phyloP scores from a whole-genome alignment of 2,797 vertebrate genomes.

The Sebastolobus alascanus region DNA sequence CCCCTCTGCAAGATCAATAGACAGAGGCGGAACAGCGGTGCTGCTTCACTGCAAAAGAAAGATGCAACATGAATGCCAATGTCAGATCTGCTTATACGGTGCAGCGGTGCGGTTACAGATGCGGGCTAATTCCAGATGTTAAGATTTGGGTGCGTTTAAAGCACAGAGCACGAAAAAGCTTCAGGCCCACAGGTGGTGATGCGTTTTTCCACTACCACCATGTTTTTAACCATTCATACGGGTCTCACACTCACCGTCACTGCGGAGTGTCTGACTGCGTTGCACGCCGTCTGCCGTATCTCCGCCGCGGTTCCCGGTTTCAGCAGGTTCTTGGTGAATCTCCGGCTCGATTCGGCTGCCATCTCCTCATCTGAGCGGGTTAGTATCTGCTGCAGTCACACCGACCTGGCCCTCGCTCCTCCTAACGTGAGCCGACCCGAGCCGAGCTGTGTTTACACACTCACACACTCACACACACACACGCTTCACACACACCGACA shows the following conservation, averaged over 20 bases:
- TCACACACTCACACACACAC: slow-evolving; percentile 6
- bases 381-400: slow-evolving; percentile 57
- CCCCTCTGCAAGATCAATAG: slow-evolving; percentile 59
- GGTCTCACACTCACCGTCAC: slow-evolving; percentile 79
- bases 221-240: slow-evolving; percentile 38
- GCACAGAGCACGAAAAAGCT: not conserved
- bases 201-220: slow-evolving; percentile 40
- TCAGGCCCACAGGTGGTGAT: slow-evolving; percentile 74
- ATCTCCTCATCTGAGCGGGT: slow-evolving; percentile 85
- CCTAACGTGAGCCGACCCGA: slow-evolving; percentile 56
- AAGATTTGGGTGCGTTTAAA: not conserved
- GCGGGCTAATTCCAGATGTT: not conserved
- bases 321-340: slow-evolving; percentile 95
- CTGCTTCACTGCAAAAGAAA: slow-evolving; percentile 61
- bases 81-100: slow-evolving; percentile 47
- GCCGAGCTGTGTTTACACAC: slow-evolving; percentile 72
- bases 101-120: slow-evolving; percentile 40
- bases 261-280: slow-evolving; percentile 82
- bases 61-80: slow-evolving; percentile 79
- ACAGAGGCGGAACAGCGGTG: slow-evolving; percentile 42
- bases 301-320: slow-evolving; percentile 93
- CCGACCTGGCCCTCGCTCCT: slow-evolving; percentile 51
- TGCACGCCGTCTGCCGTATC: slow-evolving; percentile 90
- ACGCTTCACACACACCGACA: slow-evolving; percentile 1
- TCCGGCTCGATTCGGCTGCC: slow-evolving; percentile 92